Conservation (phyloP, 2,888 invertebrate genomes). For the Sisyra terminalis region DNA sequence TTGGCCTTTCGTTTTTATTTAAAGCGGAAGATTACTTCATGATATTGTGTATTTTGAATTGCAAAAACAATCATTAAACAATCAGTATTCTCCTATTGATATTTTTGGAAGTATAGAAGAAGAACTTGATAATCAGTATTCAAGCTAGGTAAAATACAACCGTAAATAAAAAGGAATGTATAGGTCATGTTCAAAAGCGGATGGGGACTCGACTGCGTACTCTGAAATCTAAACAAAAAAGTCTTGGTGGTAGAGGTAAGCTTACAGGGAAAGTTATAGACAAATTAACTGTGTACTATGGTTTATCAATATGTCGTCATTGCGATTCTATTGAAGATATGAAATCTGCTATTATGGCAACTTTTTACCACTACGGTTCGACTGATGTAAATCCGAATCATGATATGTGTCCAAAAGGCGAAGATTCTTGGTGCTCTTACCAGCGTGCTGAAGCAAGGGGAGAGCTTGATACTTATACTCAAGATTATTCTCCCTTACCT, state of each 20-base stretch:
- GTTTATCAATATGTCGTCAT: constrained; percentile 14
- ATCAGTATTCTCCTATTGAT: no score
- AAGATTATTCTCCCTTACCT: constrained; percentile 3
- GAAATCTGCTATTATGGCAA: constrained; percentile 14
- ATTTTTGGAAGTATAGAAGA: no score
- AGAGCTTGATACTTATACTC: background rate
- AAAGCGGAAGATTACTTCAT: no score
- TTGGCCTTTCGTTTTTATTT: no score
- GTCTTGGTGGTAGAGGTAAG: constrained; percentile 14
- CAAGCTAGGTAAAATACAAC: no score
- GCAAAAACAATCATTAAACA: no score
- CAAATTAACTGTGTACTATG: constrained; percentile 15
- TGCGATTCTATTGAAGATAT: constrained; percentile 12
- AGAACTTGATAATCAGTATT: no score
- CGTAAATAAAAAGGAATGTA: no score
- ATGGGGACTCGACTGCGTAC: no score
- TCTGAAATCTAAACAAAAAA: no score
- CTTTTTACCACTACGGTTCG: constrained; percentile 13
- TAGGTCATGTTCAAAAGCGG: no score
- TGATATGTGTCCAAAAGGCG: constrained; percentile 1
- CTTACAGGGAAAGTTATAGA: constrained; percentile 14
- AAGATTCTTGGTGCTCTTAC: constrained; percentile 7
- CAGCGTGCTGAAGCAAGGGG: constrained; percentile 4
- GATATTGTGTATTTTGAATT: no score
- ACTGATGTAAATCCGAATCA: constrained; percentile 11